A percentile compares a stretch with the other conserved stretches of the same genome.
These are phyloP conservation scores for Wiebesia pumilae DNA, from an alignment of 1,140 invertebrate genomes.

Conservation along the genomic window DNA sequence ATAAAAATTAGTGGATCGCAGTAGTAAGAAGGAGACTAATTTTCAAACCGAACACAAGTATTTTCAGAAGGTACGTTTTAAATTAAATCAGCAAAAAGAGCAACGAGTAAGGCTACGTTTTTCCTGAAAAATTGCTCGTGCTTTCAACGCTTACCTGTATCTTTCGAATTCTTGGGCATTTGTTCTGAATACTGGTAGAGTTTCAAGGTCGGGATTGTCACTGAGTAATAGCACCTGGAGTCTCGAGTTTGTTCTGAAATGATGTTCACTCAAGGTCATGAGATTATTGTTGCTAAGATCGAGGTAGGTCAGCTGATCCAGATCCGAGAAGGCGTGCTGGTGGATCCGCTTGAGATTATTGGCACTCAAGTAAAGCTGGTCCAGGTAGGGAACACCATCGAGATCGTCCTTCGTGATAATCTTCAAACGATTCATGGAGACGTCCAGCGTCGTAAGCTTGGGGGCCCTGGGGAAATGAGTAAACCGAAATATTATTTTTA, in stretches of 20 bases:
- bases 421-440: slow-evolving; percentile 79
- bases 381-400: slow-evolving; percentile 77
- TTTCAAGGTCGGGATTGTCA: slow-evolving; percentile 79
- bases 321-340: slow-evolving; percentile 79
- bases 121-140: background rate
- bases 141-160: slow-evolving; percentile 60
- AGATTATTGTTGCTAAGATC: slow-evolving; percentile 82
- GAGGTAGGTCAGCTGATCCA: slow-evolving; percentile 79
- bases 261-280: slow-evolving; percentile 76
- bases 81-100: background rate
- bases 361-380: slow-evolving; percentile 78
- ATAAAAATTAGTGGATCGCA: too few relatives aligned
- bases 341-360: slow-evolving; percentile 81
- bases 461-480: slow-evolving; percentile 65
- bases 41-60: too few relatives aligned
- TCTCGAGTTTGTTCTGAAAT: slow-evolving; percentile 80
- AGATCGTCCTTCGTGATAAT: slow-evolving; percentile 80
- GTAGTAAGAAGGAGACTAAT: too few relatives aligned
- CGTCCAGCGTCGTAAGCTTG: slow-evolving; percentile 78
- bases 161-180: slow-evolving; percentile 62
- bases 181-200: slow-evolving; percentile 75
- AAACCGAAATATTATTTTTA: background rate
- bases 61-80: background rate
- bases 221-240: slow-evolving; percentile 81
- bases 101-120: background rate